These are phyloP conservation scores for Austrofundulus limnaeus DNA, from an alignment of 2,113 vertebrate genomes.

Conservation along the genomic window DNA sequence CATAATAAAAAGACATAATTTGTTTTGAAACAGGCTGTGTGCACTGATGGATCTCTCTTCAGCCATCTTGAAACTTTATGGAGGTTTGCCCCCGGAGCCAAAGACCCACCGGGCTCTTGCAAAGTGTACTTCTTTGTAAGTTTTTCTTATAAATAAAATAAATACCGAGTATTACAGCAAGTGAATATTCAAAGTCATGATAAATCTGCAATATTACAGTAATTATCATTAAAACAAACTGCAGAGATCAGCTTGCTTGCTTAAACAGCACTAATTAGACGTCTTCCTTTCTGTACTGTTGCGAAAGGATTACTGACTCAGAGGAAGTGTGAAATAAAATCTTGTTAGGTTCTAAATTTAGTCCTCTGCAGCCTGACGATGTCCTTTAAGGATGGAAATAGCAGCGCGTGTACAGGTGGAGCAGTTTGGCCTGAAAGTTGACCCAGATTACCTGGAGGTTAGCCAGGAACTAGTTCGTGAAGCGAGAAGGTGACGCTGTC, in stretches of 20 bases:
- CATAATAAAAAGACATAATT: background rate
- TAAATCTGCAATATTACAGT: background rate
- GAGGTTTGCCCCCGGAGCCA: conserved; percentile 73
- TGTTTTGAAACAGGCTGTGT: conserved; percentile 75
- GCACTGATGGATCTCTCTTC: conserved; percentile 79
- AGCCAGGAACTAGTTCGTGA: conserved; percentile 11
- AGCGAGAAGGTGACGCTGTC: no score
- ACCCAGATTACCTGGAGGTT: conserved; percentile 11
- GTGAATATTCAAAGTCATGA: background rate
- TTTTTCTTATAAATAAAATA: conserved; percentile 8
- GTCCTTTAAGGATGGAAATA: conserved; percentile 44
- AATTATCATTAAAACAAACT: background rate
- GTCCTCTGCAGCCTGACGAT: background rate
- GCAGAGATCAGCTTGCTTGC: background rate
- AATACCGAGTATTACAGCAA: no score
- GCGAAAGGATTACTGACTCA: conserved; percentile 25
- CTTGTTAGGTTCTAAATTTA: conserved; percentile 59
- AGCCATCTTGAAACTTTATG: conserved; percentile 83
- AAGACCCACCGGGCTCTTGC: conserved; percentile 64
- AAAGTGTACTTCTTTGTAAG: conserved; percentile 81
- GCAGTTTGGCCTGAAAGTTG: conserved; percentile 26
- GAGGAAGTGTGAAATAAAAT: conserved; percentile 36
- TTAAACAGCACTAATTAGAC: background rate
- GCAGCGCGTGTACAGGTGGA: conserved; percentile 17
- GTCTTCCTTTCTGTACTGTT: background rate